These are phyloP conservation scores for Centropus bengalensis DNA, from an alignment of 2,113 vertebrate genomes.

Conservation along the genomic window DNA sequence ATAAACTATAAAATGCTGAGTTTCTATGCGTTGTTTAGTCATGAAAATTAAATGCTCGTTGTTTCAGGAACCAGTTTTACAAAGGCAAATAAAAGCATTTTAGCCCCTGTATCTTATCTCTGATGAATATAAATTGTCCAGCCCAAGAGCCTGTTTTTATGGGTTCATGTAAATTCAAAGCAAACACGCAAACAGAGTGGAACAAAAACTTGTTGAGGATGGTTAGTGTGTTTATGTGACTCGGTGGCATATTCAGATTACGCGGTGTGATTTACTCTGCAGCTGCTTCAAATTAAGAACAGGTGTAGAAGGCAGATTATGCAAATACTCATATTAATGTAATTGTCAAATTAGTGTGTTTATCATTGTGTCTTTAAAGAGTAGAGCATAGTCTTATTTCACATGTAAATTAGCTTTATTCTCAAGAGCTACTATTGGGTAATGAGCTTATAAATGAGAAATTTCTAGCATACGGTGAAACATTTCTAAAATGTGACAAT, in stretches of 20 bases:
- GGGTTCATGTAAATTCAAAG: constrained; percentile 10
- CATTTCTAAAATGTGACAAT: constrained; percentile 46
- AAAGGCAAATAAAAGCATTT: neutral
- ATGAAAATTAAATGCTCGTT: neutral
- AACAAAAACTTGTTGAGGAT: constrained; percentile 23
- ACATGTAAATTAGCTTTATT: constrained; percentile 81
- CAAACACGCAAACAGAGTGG: neutral
- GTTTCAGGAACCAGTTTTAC: neutral
- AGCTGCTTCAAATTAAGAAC: constrained; percentile 84
- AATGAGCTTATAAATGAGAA: constrained; percentile 71
- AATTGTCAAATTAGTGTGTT: constrained; percentile 86
- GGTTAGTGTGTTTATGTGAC: constrained; percentile 17
- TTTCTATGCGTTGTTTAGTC: neutral
- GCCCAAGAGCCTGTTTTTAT: neutral
- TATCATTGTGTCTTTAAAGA: constrained; percentile 81
- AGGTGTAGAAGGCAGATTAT: constrained; percentile 83
- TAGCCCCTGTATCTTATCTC: neutral
- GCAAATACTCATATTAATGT: constrained; percentile 83
- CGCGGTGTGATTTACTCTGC: constrained; percentile 71
- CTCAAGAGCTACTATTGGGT: constrained; percentile 75
- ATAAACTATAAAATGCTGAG: neutral
- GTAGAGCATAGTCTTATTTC: constrained; percentile 79
- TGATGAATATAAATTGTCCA: neutral
- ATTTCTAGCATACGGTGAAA: constrained; percentile 51
- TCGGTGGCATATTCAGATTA: constrained; percentile 64